Evolutionary conservation across 92 coral and sea anemone genomes (phyloP).

Genomic region (Blastomussa wellsi): DNA sequence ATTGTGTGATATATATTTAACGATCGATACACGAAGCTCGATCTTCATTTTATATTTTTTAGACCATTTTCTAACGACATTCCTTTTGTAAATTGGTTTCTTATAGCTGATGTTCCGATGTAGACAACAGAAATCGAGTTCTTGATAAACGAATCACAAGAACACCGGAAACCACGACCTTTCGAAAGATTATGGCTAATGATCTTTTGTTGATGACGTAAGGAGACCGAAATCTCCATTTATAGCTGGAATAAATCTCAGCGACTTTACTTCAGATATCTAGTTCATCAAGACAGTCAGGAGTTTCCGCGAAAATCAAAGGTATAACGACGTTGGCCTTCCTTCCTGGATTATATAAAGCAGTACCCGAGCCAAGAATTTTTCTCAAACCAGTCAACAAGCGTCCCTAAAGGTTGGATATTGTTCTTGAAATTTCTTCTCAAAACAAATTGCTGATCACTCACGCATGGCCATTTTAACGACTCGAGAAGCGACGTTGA

Average conservation of each 20-base stretch:
- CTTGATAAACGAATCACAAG: slow-evolving; percentile 9
- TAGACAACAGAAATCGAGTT: background rate
- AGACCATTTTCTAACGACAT: background rate
- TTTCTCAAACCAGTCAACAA: background rate
- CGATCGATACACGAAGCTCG: background rate
- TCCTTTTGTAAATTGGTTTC: background rate
- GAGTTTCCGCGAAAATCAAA: slow-evolving; percentile 10
- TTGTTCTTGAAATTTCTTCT: background rate
- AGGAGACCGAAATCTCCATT: slow-evolving; percentile 19
- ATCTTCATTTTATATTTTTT: background rate
- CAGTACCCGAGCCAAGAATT: background rate
- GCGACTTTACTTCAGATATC: too few relatives aligned
- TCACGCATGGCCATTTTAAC: slow-evolving; percentile 69
- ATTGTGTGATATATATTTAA: background rate
- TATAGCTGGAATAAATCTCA: slow-evolving; percentile 6
- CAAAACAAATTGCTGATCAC: slow-evolving; percentile 15
- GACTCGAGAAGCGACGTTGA: slow-evolving; percentile 69
- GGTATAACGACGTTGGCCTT: background rate
- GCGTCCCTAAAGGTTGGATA: background rate
- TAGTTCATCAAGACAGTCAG: background rate
- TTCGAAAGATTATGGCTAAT: background rate
- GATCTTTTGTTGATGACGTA: slow-evolving; percentile 20
- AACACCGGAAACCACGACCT: slow-evolving; percentile 1
- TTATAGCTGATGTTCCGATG: background rate
- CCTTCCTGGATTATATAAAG: background rate